Evolutionary conservation across 2,888 invertebrate genomes (phyloP), one percentile per base, ranked within the genome.

Genomic region (Alloscopus bannaensis): DNA sequence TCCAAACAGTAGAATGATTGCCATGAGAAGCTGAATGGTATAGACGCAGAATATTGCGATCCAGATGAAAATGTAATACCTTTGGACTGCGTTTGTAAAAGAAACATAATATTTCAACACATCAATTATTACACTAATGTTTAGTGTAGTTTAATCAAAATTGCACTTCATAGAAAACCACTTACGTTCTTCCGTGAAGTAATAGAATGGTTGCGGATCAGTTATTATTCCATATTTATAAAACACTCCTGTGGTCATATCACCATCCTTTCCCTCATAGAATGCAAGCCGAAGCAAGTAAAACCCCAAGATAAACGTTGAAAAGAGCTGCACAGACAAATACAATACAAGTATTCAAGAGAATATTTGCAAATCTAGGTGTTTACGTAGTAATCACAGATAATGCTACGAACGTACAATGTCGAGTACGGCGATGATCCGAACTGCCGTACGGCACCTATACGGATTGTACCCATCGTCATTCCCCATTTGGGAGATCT

Each of bases 241-340:
- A 50, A 83, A 80, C 40, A 83, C 40, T 18, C 83, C 83, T n/a
- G 83, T 80, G 57, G 80, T 81, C 81, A 83, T 78, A 55, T 83
- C 81, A 3, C 83, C 83, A 78, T 81, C 80, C 57, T 76, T 83
- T n/a, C 83, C 83, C 55, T 83, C 83, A 26, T 83, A 83, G 16
- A 83, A 81, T 1, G 83, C 83, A 3, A 83, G 78, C 36, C 83
- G 68, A 3, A 81, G 62, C 11, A 83, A 28, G 31, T 80, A 83
- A 70, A 83, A 81, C 42, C 81, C 83, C 55, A 83, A 57, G 2
- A 83, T 69, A 57, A 83, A 83, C 22, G 71, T 59, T 3, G 83
- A 72, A 11, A 83, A 79, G 57, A 83, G 64, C 83, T 83, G 60
- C 11, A 62, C 3, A 68, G 66, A 59, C 6, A 42, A n/a, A n/a